A percentile compares a stretch with the other conserved stretches of the same genome.
phyloP scores from a whole-genome alignment of 2,888 invertebrate species.

The Eilema caniola region DNA sequence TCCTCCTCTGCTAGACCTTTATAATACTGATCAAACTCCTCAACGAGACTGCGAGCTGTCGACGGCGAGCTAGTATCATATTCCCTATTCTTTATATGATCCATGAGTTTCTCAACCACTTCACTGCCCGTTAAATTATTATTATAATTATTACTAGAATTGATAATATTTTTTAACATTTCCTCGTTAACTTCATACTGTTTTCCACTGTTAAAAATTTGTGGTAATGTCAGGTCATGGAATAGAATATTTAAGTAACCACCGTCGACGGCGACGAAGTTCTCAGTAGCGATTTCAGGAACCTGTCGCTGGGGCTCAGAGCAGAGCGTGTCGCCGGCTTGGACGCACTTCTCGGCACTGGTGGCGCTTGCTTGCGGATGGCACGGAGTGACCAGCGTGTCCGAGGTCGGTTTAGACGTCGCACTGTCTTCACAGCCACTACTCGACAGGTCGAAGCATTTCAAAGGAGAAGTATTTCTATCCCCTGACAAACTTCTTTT shows the following conservation, averaged over 20 bases:
- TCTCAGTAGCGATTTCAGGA: slow-evolving; percentile 66
- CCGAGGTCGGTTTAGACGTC: slow-evolving; percentile 52
- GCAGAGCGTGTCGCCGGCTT: slow-evolving; percentile 66
- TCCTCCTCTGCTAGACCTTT: slow-evolving; percentile 66
- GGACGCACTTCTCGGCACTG: slow-evolving; percentile 75
- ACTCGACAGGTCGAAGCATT: slow-evolving; percentile 81
- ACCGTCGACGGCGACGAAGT: slow-evolving; percentile 77
- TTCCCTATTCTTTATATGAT: slow-evolving; percentile 70
- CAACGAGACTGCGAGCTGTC: slow-evolving; percentile 79
- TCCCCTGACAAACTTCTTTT: slow-evolving; percentile 65
- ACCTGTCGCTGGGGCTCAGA: slow-evolving; percentile 29
- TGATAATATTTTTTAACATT: slow-evolving; percentile 74
- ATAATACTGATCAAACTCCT: slow-evolving; percentile 80
- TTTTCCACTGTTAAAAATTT: slow-evolving; percentile 77
- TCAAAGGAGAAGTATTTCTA: slow-evolving; percentile 70
- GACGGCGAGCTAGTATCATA: slow-evolving; percentile 71
- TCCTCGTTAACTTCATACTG: slow-evolving; percentile 82
- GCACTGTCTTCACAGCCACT: slow-evolving; percentile 78
- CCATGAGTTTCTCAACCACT: slow-evolving; percentile 68
- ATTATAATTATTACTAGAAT: slow-evolving; percentile 64
- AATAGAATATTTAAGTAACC: slow-evolving; percentile 80
- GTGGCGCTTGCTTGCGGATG: slow-evolving; percentile 35
- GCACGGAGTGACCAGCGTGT: slow-evolving; percentile 27
- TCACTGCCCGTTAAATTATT: slow-evolving; percentile 57
- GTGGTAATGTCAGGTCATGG: slow-evolving; percentile 72